Base-by-base conservation (phyloP, 1,140 invertebrate species). In the Drosophila melanogaster region DNA sequence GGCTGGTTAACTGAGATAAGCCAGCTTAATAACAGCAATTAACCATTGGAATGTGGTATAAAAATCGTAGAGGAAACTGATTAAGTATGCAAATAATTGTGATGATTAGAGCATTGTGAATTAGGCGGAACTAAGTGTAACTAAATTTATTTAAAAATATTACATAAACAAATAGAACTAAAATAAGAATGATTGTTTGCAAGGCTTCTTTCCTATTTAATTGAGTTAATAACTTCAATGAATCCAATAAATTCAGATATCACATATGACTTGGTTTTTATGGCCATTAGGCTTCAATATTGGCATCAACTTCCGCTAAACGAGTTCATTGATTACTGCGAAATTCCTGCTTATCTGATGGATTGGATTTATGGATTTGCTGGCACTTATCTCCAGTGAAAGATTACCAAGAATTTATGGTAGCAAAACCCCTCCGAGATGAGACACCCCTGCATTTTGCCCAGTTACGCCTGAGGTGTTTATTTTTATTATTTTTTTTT, bases 371-470 rank as follows among this genome's bases (percentile, higher is more conserved):
- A 70, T 69, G 40, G n/a, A 6, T 17, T 30, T 22, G 14, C 22
- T 47, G 38, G 10, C 22, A 54, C 15, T 37, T 53, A 37, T 54
- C 30, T 24, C n/a, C 37, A 17, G 24, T 54, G 14, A 38, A 35
- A 54, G 49, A 69, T 69, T 55, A 33, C 30, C 33, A n/a, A 55
- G 47, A 8, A 72, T 59, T 71, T 71, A 72, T 10, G 17, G 26
- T 8, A n/a, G 15, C 26, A 10, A 14, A 38, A 38, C 37, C 30
- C 19, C 11, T 22, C 37, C 15, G n/a, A n/a, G 30, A 37, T 14
- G 3, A 8, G 7, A 37, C 43, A 26, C 59, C 64, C 22, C 47
- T 65, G 60, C 1, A n/a, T n/a, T 53, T 44, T 33, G 4, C n/a
- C 11, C 30, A 64, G 49, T 41, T 58, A 69, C 65, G 65, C 65